These are phyloP conservation scores for Rousettus madagascariensis DNA, from an alignment of 2,797 vertebrate species.

Conservation along the genomic window DNA sequence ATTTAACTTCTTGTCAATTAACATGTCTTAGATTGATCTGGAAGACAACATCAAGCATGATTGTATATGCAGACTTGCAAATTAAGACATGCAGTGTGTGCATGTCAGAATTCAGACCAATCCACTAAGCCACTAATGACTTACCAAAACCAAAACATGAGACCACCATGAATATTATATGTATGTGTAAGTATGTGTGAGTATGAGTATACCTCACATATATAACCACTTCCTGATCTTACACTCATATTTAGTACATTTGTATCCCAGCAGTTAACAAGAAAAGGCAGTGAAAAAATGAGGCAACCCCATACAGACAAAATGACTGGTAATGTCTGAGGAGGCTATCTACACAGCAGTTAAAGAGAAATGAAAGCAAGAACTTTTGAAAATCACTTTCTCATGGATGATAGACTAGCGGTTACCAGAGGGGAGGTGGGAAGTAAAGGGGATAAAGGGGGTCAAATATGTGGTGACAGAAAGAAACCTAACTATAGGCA, in stretches of 20 bases:
- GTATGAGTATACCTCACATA: neutral
- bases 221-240: neutral
- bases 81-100: neutral
- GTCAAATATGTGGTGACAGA: no score
- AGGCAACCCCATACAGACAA: neutral
- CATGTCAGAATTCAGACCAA: neutral
- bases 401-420: neutral
- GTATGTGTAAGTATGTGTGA: neutral
- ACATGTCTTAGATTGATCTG: neutral
- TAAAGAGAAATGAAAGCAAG: conserved; percentile 32
- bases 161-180: neutral
- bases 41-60: neutral
- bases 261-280: neutral
- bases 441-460: no score
- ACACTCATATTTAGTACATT: neutral
- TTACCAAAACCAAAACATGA: neutral
- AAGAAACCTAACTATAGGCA: no score
- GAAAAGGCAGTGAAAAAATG: neutral
- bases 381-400: neutral
- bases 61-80: neutral
- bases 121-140: neutral
- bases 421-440: no score
- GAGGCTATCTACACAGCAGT: neutral
- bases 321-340: neutral
- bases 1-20: neutral